phyloP scores from a whole-genome alignment of 2,113 vertebrate genomes.

The Motacilla alba region DNA sequence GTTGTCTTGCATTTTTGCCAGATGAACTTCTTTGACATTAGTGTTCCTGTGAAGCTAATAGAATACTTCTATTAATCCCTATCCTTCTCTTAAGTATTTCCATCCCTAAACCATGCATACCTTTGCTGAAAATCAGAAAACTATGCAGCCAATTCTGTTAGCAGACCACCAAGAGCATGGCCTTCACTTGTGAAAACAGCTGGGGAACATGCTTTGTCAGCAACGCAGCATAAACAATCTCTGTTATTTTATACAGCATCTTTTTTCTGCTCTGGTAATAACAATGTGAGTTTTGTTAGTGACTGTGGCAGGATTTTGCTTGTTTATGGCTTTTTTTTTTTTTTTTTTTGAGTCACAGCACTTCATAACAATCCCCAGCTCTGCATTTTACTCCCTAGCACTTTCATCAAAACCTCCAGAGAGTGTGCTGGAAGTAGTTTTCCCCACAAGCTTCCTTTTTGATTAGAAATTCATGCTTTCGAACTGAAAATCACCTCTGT shows the following conservation, averaged over 20 bases:
- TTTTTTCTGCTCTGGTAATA: not conserved
- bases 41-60: not conserved
- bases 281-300: not conserved
- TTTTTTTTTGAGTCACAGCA: not conserved
- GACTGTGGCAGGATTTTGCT: not conserved
- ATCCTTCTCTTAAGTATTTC: not conserved
- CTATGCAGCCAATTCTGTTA: not conserved
- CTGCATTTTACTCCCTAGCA: not conserved
- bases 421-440: not conserved
- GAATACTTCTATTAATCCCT: not conserved
- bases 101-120: not conserved
- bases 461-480: not conserved
- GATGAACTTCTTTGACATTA: not conserved
- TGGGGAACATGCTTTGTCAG: not conserved
- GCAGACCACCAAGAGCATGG: not conserved
- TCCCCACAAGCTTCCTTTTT: not conserved
- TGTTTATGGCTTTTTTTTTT: not conserved
- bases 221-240: not conserved
- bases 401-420: not conserved
- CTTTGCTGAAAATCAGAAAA: not conserved
- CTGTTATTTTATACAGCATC: not conserved
- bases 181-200: not conserved
- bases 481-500: not conserved
- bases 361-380: not conserved
- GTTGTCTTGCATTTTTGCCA: not conserved